A percentile compares a stretch with the other conserved stretches of the same genome.
These are phyloP conservation scores for Nephrotoma appendiculata DNA, from an alignment of 2,888 invertebrate genomes.

Conservation along the genomic window DNA sequence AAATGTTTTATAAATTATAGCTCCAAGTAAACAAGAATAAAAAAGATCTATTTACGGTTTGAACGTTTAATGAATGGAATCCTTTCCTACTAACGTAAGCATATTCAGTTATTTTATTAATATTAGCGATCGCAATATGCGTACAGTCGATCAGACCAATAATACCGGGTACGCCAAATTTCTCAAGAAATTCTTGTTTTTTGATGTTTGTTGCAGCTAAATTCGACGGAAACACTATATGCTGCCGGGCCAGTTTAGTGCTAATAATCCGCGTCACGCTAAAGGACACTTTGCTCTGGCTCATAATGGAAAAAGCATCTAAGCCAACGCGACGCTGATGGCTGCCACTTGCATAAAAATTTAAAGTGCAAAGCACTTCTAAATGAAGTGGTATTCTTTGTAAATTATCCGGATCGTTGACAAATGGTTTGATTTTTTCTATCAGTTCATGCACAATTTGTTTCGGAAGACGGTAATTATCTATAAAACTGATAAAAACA, in stretches of 20 bases:
- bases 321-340: too few relatives aligned
- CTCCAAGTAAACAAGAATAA: neutral
- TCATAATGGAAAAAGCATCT: too few relatives aligned
- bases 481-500: neutral
- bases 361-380: neutral
- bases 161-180: neutral
- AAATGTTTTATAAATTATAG: neutral
- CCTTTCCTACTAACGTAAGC: neutral
- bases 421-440: neutral
- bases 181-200: too few relatives aligned
- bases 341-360: too few relatives aligned
- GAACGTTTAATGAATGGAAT: neutral
- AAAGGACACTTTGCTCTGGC: too few relatives aligned
- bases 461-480: neutral
- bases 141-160: neutral
- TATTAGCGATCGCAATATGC: too few relatives aligned
- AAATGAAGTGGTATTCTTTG: neutral
- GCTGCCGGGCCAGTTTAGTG: too few relatives aligned
- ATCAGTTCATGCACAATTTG: neutral
- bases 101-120: too few relatives aligned
- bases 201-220: too few relatives aligned
- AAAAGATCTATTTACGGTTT: neutral
- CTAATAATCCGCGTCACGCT: too few relatives aligned
- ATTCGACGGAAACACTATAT: too few relatives aligned
- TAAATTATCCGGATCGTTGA: neutral